Percentiles rank a stretch among this genome's conserved stretches.
These are phyloP conservation scores for Aurelia sp. DNA, from an alignment of 30 jellyfish, hydroid and myxozoan genomes.

Conservation along the genomic window DNA sequence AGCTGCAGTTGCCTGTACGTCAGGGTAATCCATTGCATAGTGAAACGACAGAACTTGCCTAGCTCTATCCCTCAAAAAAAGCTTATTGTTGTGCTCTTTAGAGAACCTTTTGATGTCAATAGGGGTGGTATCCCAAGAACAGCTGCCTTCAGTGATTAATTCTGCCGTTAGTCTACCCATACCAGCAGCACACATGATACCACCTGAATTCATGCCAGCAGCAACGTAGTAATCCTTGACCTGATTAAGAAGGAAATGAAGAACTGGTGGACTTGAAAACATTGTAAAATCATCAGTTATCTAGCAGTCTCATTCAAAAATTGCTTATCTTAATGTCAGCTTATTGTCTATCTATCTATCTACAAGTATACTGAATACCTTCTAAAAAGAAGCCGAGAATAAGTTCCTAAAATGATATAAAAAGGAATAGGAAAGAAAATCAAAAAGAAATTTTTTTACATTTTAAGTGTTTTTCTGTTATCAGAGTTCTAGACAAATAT, in stretches of 20 bases:
- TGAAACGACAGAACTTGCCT: constrained; percentile 32
- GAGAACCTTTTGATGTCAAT: constrained; percentile 66
- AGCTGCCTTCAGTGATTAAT: constrained; percentile 57
- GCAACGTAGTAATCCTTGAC: constrained; percentile 81
- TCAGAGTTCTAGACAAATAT: too few species aligned
- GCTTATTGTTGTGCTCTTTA: constrained; percentile 74
- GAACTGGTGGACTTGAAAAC: background rate
- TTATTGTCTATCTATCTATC: too few species aligned
- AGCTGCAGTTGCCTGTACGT: constrained; percentile 11
- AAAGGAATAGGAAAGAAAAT: too few species aligned
- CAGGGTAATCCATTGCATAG: constrained; percentile 72
- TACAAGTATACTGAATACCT: too few species aligned
- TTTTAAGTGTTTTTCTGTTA: too few species aligned
- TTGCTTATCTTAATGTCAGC: too few species aligned
- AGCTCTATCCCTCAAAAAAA: constrained; percentile 55
- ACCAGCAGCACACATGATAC: constrained; percentile 79
- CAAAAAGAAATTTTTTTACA: too few species aligned
- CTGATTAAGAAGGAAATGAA: constrained; percentile 22
- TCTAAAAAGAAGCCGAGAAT: too few species aligned
- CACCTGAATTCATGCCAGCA: constrained; percentile 87
- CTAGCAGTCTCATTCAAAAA: too few species aligned
- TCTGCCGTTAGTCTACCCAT: constrained; percentile 80
- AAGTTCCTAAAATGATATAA: too few species aligned
- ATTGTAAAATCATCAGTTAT: too few species aligned
- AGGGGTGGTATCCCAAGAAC: constrained; percentile 63